Evolutionary conservation across 2,888 invertebrate species (phyloP).

Genomic region (Polyploca ridens): DNA sequence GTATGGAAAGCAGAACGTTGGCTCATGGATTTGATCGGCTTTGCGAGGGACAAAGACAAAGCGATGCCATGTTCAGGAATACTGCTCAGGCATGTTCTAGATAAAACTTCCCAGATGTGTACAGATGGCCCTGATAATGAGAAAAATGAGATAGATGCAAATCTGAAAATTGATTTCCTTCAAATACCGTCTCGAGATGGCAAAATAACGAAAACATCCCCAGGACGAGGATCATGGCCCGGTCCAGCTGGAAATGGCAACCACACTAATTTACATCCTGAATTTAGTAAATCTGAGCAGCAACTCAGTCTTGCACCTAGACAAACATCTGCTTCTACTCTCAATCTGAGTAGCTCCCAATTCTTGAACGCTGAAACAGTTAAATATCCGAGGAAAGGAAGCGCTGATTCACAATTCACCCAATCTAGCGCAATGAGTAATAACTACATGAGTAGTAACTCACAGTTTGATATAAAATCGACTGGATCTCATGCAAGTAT

Average conservation of each 20-base stretch:
- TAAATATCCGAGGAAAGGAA: constrained; percentile 81
- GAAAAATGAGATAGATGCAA: constrained; percentile 76
- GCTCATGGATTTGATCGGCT: constrained; percentile 97
- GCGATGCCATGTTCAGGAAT: constrained; percentile 75
- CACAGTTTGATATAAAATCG: constrained; percentile 75
- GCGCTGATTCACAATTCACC: constrained; percentile 84
- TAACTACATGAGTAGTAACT: constrained; percentile 72
- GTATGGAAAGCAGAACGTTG: constrained; percentile 98
- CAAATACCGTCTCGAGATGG: constrained; percentile 89
- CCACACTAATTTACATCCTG: constrained; percentile 84
- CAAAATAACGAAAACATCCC: constrained; percentile 90
- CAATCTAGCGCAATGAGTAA: constrained; percentile 79
- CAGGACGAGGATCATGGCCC: constrained; percentile 94
- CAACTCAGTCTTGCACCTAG: constrained; percentile 85
- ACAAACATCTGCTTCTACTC: constrained; percentile 77
- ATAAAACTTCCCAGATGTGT: constrained; percentile 59
- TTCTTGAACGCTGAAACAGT: constrained; percentile 79
- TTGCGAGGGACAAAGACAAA: constrained; percentile 91
- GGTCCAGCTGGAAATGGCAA: constrained; percentile 88
- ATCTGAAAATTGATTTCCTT: constrained; percentile 78
- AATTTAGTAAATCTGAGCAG: constrained; percentile 94
- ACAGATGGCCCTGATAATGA: constrained; percentile 64
- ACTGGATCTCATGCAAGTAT: constrained; percentile 71
- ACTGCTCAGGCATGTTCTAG: constrained; percentile 72
- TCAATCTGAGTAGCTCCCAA: constrained; percentile 82